phyloP scores from a whole-genome alignment of 2,888 invertebrate species.

The Daptonema setosum region DNA sequence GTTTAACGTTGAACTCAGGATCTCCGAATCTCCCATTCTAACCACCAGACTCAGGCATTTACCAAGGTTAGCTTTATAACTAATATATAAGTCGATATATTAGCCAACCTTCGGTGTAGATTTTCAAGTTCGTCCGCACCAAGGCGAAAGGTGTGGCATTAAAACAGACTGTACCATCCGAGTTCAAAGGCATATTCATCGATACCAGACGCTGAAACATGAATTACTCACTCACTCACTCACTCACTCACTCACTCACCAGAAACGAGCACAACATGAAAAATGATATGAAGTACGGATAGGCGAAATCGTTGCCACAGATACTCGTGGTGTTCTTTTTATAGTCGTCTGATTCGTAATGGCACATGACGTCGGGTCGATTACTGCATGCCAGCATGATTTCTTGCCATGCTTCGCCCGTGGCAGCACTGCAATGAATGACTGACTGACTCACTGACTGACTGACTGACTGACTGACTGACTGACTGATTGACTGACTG shows the following conservation, averaged over 20 bases:
- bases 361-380: constrained; percentile 29
- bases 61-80: too few species aligned
- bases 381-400: constrained; percentile 86
- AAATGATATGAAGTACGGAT: constrained; percentile 92
- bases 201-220: constrained; percentile 57
- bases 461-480: too few species aligned
- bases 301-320: constrained; percentile 69
- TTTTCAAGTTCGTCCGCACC: constrained; percentile 79
- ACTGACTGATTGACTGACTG: too few species aligned
- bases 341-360: constrained; percentile 28
- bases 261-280: constrained; percentile 91
- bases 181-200: constrained; percentile 99
- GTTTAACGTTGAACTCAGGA: too few species aligned
- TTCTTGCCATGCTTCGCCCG: constrained; percentile 95
- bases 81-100: too few species aligned
- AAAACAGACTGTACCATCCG: constrained; percentile 92
- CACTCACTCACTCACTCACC: constrained; percentile 35
- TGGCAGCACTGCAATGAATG: constrained; percentile 29
- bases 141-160: constrained; percentile 98
- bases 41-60: too few species aligned
- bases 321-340: constrained; percentile 5
- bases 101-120: constrained; percentile 62
- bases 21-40: too few species aligned
- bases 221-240: neutral
- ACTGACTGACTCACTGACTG: too few species aligned